Evolutionary conservation across 2,888 invertebrate genomes (phyloP).

Genomic region (Plebejus melissa): DNA sequence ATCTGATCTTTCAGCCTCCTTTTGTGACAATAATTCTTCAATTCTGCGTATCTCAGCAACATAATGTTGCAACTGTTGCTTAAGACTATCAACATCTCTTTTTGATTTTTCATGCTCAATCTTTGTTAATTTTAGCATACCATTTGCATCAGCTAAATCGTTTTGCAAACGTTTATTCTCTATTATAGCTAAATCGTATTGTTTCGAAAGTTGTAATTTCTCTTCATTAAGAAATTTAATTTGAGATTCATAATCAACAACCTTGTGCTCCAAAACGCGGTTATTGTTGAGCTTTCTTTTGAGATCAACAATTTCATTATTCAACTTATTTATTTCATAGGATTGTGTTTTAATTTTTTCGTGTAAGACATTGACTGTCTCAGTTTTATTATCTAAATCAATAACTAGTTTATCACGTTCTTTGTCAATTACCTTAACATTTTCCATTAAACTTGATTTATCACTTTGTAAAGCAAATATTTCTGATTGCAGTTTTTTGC

Average conservation of each 20-base stretch:
- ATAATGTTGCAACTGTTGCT: slow-evolving; percentile 88
- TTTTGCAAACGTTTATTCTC: slow-evolving; percentile 88
- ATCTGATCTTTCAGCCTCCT: slow-evolving; percentile 89
- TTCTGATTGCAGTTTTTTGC: slow-evolving; percentile 80
- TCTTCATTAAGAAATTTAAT: slow-evolving; percentile 79
- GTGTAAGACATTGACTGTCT: slow-evolving; percentile 82
- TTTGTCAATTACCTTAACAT: slow-evolving; percentile 81
- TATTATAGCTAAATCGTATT: slow-evolving; percentile 79
- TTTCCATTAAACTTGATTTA: slow-evolving; percentile 80
- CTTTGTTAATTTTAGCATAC: slow-evolving; percentile 80
- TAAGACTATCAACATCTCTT: slow-evolving; percentile 85
- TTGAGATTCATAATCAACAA: slow-evolving; percentile 74
- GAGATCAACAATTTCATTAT: slow-evolving; percentile 75
- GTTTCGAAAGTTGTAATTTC: slow-evolving; percentile 73
- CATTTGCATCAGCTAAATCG: slow-evolving; percentile 82
- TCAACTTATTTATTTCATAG: slow-evolving; percentile 73
- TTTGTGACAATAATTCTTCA: slow-evolving; percentile 85
- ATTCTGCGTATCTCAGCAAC: slow-evolving; percentile 88
- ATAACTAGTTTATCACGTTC: slow-evolving; percentile 84
- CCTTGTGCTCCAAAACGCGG: slow-evolving; percentile 69
- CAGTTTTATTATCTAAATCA: slow-evolving; percentile 86
- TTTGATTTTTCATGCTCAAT: slow-evolving; percentile 84
- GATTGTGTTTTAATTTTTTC: slow-evolving; percentile 81
- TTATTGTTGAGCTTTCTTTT: slow-evolving; percentile 73
- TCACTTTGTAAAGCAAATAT: slow-evolving; percentile 81